Evolutionary conservation across 2,797 vertebrate genomes (phyloP).

Genomic region (Balearica regulorum): DNA sequence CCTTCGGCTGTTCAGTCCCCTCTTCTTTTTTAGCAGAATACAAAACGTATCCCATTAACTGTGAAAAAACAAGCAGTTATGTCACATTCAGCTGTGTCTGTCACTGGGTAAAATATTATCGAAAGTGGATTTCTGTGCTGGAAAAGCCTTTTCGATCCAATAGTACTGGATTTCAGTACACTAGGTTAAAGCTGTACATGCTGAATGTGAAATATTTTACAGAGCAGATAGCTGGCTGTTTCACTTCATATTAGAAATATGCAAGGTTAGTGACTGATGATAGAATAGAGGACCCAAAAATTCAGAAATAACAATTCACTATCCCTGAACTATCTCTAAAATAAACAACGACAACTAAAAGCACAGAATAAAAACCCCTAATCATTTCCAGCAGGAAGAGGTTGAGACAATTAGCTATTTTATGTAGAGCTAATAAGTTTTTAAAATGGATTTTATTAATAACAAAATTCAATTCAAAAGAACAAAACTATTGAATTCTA

Average conservation of each 20-base stretch:
- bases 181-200: not conserved
- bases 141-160: not conserved
- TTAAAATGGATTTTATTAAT: not conserved
- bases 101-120: not conserved
- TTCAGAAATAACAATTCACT: not conserved
- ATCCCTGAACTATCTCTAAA: not conserved
- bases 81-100: not conserved
- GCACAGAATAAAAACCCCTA: not conserved
- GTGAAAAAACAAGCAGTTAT: not conserved
- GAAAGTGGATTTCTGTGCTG: not conserved
- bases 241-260: not conserved
- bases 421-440: not conserved
- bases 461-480: not conserved
- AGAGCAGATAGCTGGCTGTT: not conserved
- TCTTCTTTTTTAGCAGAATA: not conserved
- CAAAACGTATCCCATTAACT: not conserved
- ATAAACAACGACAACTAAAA: not conserved
- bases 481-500: not conserved
- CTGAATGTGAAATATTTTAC: not conserved
- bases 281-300: not conserved
- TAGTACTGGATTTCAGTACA: not conserved
- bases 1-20: not conserved
- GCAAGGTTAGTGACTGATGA: not conserved
- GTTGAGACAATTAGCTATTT: not conserved
- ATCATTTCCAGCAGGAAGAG: not conserved